Percentiles rank a stretch among this genome's conserved stretches.
phyloP scores from a whole-genome alignment of 2,888 invertebrate genomes.

The Ferrisia virgata region DNA sequence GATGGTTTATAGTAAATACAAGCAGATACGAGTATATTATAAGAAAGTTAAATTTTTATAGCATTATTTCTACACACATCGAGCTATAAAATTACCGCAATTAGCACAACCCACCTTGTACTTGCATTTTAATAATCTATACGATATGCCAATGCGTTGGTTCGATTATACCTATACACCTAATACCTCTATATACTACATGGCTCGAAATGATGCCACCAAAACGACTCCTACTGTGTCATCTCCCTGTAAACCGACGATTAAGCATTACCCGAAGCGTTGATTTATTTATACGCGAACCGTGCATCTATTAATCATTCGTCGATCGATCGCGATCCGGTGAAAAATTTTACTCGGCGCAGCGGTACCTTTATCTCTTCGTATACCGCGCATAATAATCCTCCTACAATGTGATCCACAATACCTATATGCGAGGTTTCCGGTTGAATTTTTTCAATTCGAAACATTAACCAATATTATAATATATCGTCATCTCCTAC shows the following conservation, averaged over 20 bases:
- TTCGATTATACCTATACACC: neutral
- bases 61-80: neutral
- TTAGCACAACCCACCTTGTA: neutral
- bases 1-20: too few species aligned
- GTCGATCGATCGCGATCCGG: neutral
- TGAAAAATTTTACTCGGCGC: neutral
- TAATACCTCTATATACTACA: too few species aligned
- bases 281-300: neutral
- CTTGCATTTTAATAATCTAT: neutral
- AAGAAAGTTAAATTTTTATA: constrained; percentile 29
- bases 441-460: neutral
- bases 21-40: neutral
- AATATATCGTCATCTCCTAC: neutral
- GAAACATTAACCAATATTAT: neutral
- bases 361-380: neutral
- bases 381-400: too few species aligned
- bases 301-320: neutral
- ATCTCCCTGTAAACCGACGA: neutral
- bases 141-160: neutral
- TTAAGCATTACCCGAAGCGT: neutral
- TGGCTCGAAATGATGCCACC: neutral
- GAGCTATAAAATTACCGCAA: constrained; percentile 16
- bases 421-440: too few species aligned
- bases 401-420: neutral
- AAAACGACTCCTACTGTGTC: neutral